phyloP scores from a whole-genome alignment of 2,888 invertebrate genomes.

The Morpho helenor region DNA sequence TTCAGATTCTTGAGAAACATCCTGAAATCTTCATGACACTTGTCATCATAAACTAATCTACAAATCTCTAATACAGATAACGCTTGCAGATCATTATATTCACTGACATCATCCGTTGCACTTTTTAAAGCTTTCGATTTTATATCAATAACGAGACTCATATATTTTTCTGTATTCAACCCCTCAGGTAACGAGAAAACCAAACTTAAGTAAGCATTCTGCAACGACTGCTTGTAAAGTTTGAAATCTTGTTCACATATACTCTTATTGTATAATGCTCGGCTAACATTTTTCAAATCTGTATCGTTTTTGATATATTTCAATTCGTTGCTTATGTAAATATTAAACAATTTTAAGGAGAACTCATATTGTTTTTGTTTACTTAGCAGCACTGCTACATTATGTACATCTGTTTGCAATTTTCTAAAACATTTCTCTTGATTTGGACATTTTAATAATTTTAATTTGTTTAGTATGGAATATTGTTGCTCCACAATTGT shows the following conservation, averaged over 20 bases:
- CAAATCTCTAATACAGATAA: conserved; percentile 46
- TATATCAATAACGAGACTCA: conserved; percentile 62
- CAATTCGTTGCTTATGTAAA: conserved; percentile 53
- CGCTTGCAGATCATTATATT: conserved; percentile 38
- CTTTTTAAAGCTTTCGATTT: conserved; percentile 54
- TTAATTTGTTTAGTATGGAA: conserved; percentile 40
- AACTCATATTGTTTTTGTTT: conserved; percentile 45
- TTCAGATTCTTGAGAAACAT: conserved; percentile 42
- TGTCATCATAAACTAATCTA: conserved; percentile 30
- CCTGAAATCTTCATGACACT: conserved; percentile 46
- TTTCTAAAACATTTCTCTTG: conserved; percentile 51
- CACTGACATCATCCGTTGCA: conserved; percentile 23
- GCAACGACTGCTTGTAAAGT: conserved; percentile 45
- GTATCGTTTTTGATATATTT: conserved; percentile 29
- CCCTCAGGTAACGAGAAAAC: conserved; percentile 45
- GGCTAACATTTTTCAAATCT: conserved; percentile 49
- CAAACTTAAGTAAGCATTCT: conserved; percentile 54
- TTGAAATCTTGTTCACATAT: conserved; percentile 59
- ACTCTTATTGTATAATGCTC: conserved; percentile 63
- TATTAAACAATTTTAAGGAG: conserved; percentile 54
- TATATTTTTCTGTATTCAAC: conserved; percentile 48
- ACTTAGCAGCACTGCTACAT: conserved; percentile 55
- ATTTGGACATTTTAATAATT: conserved; percentile 44
- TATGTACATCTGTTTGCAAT: conserved; percentile 59
- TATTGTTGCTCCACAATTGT: conserved; percentile 45